Evolutionary conservation across 1,140 invertebrate species (phyloP).

Genomic region (Heliconius nattereri): DNA sequence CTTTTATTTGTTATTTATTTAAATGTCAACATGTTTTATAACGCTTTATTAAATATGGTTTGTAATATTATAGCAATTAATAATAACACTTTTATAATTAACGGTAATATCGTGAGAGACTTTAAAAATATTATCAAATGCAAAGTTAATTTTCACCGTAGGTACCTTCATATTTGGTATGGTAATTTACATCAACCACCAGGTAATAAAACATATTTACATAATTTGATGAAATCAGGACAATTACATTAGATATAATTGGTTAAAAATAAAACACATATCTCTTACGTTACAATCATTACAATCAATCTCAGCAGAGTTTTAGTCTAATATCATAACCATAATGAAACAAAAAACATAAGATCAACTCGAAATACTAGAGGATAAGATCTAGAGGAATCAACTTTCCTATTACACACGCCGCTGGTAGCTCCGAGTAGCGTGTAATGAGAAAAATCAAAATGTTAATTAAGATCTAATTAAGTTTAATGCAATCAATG

Average conservation of each 20-base stretch:
- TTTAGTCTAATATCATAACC: conserved; percentile 62
- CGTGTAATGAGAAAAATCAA: conserved; percentile 79
- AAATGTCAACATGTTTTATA: neutral
- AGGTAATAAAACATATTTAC: conserved; percentile 28
- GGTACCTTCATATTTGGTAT: neutral
- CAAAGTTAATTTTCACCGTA: neutral
- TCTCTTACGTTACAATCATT: conserved; percentile 39
- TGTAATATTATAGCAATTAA: neutral
- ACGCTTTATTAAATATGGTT: neutral
- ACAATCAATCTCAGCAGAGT: conserved; percentile 44
- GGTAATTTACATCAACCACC: conserved; percentile 4
- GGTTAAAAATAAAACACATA: conserved; percentile 39
- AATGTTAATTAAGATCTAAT: conserved; percentile 81
- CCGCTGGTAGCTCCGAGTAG: conserved; percentile 72
- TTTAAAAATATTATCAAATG: neutral
- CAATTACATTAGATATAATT: conserved; percentile 38
- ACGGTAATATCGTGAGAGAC: neutral
- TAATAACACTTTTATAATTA: neutral
- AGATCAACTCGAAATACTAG: conserved; percentile 60
- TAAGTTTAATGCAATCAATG: conserved; percentile 80
- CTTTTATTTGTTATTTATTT: conserved; percentile 21
- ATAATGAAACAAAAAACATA: conserved; percentile 62
- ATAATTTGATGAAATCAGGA: conserved; percentile 36
- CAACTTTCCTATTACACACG: conserved; percentile 72
- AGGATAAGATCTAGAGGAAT: conserved; percentile 63